Base-by-base conservation (phyloP, 2,797 vertebrate genomes). In the Chelidonichthys spinosus region DNA sequence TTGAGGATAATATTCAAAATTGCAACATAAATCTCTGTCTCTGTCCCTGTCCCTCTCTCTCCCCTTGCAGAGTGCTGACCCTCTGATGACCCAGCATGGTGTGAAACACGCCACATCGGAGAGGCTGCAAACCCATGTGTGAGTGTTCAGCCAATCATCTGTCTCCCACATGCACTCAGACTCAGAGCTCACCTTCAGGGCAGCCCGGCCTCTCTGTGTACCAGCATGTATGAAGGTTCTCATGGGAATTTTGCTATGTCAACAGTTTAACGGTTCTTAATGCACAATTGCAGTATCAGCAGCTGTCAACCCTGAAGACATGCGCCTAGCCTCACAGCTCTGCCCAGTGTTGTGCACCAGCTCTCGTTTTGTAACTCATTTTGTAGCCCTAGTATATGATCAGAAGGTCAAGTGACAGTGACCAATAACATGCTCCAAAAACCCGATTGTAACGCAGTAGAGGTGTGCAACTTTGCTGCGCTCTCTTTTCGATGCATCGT, bases 101-200 rank as follows among this genome's bases (percentile, higher is more conserved):
- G 82, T 84, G 74, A 89, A 86, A 67, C 54, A 69, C 47, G 69
- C 78, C 76, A 80, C 75, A 46, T 8, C 59, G 68, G 64, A 80
- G 79, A 55, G 78, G 50, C 81, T 53, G 62, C 47, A 72, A 44
- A 73, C 44, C 18, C 40, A 7, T 8, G 35, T 15, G 55, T 79
- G 64, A 78, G 50, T 72, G 43, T 69, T 13, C 47, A 59, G 52
- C 35, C 75, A 43, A 4, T 62, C 56, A 5, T 58, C 43, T 42
- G 50, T 64, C 83, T 56, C 32, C 4, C 42, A 17, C 63, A 61
- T 63, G 53, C 74, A 54, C 68, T n/a, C 54, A 44, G 55, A 66
- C 73, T 18, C 78, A 63, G 35, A 67, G 39, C 69, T 79, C 70
- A 87, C 66, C 81, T 79, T 55, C 42, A 82, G 73, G 53, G 43